These are phyloP conservation scores for Amiota minor DNA, from an alignment of 2,888 invertebrate species.

Conservation along the genomic window DNA sequence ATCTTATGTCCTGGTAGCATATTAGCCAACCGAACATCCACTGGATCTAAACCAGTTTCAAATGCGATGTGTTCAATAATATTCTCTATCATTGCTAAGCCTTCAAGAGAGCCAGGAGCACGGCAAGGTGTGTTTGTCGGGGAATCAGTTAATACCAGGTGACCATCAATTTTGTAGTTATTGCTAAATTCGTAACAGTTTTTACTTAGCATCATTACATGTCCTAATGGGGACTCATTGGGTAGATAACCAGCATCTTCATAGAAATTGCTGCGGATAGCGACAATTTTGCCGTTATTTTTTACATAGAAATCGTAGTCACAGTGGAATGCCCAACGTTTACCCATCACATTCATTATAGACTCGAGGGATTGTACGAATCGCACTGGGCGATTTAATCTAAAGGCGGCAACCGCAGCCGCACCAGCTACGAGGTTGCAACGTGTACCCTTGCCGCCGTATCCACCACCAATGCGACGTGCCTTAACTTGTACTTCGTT, in stretches of 20 bases:
- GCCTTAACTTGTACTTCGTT: slow-evolving; percentile 82
- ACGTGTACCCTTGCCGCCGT: slow-evolving; percentile 84
- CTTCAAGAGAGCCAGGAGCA: slow-evolving; percentile 79
- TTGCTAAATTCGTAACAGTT: slow-evolving; percentile 80
- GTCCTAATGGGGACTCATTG: slow-evolving; percentile 75
- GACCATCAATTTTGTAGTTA: slow-evolving; percentile 80
- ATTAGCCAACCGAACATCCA: slow-evolving; percentile 77
- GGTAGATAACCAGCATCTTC: slow-evolving; percentile 76
- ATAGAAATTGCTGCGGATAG: slow-evolving; percentile 76
- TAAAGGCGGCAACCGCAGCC: slow-evolving; percentile 80
- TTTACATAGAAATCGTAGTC: slow-evolving; percentile 81
- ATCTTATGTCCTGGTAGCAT: slow-evolving; percentile 72
- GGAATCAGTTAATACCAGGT: slow-evolving; percentile 79
- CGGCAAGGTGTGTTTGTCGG: slow-evolving; percentile 82
- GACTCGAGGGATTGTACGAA: slow-evolving; percentile 82
- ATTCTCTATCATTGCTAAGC: slow-evolving; percentile 77
- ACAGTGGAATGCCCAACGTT: slow-evolving; percentile 77
- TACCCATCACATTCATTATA: slow-evolving; percentile 82
- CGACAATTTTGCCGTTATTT: slow-evolving; percentile 79
- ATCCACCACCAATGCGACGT: slow-evolving; percentile 85
- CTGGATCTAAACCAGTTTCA: slow-evolving; percentile 76
- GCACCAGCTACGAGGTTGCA: slow-evolving; percentile 77
- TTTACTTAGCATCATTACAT: slow-evolving; percentile 66
- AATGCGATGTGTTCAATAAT: slow-evolving; percentile 81
- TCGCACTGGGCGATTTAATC: slow-evolving; percentile 78